Evolutionary conservation across 2,113 vertebrate genomes (phyloP), one percentile per base, ranked within the genome.

Genomic region (Perognathus longimembris): DNA sequence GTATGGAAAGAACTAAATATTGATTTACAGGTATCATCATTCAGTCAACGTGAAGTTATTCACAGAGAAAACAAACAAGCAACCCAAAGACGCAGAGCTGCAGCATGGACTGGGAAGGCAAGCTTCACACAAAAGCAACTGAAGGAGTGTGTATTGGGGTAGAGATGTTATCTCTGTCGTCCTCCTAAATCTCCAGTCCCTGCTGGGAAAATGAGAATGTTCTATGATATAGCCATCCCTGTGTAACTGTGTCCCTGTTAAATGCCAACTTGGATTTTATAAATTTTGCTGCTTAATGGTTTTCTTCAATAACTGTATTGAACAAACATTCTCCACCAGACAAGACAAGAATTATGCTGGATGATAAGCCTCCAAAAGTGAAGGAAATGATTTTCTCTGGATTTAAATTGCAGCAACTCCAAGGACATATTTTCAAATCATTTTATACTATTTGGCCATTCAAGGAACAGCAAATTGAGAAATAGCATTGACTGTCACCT

Each of bases 11-110:
- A 74, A 88, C 42, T 76, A 80, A 61, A 40, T 88, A 59, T 40
- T 75, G 78, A 93, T 63, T 88, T 42, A 63, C 2, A 88, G 36
- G 66, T 12, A 76, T 70, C 38, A 20, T 63, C 54, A 90, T 88
- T 85, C n/a, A 82, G 85, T 69, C 74, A 50, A 32, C 69, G 73
- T n/a, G 36, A 64, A 80, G 12, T 88, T 75, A 85, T 22, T 78
- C 59, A 92, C 26, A 89, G 75, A 73, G 57, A 78, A 34, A 78
- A 87, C 34, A 87, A 71, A 80, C 7, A 18, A 66, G 45, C 83
- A 59, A 4, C 3, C 61, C 36, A 76, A 85, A 61, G 70, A 77
- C 61, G n/a, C 7, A 28, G 14, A 36, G 38, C 18, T 78, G 50
- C 61, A 61, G 42, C n/a, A 69, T 32, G 22, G 14, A 14, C 32